A percentile compares a stretch with the other conserved stretches of the same genome.
Evolutionary conservation across 2,113 vertebrate species (phyloP).

Genomic region (Paramormyrops kingsleyae): DNA sequence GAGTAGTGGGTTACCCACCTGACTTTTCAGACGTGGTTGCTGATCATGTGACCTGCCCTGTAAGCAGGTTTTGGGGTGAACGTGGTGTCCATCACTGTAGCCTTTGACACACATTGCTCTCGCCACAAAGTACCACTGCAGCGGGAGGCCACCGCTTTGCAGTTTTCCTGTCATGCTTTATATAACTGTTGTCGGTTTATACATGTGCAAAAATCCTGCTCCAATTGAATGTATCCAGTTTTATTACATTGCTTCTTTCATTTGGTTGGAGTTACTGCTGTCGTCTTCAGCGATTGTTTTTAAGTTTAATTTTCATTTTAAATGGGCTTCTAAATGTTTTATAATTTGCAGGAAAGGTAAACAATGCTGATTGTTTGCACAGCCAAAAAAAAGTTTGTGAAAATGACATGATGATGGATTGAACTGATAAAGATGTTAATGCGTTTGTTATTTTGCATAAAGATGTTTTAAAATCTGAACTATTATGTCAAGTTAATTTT

Average conservation of each 20-base stretch:
- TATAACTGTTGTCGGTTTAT: not conserved
- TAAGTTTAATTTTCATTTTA: slow-evolving; percentile 13
- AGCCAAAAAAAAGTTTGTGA: slow-evolving; percentile 9
- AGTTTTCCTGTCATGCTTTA: not conserved
- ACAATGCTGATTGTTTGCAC: not conserved
- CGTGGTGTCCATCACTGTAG: not conserved
- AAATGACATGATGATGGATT: not conserved
- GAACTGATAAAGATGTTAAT: slow-evolving; percentile 12
- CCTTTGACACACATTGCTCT: not conserved
- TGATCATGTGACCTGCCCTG: not conserved
- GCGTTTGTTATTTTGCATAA: slow-evolving; percentile 19
- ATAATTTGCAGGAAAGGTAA: not conserved
- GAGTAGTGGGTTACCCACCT: not conserved
- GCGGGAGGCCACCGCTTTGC: not conserved
- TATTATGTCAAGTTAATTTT: slow-evolving; percentile 17
- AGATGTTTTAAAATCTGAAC: slow-evolving; percentile 17
- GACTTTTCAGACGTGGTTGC: not conserved
- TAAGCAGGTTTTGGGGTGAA: not conserved
- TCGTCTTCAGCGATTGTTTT: not conserved
- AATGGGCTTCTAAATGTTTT: slow-evolving; percentile 14
- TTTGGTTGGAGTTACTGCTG: not conserved
- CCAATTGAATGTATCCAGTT: slow-evolving; percentile 13
- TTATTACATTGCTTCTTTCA: not conserved
- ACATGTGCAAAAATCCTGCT: not conserved
- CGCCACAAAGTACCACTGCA: not conserved